Evolutionary conservation across 2,113 vertebrate species (phyloP).

Genomic region (Cyprinus carpio): DNA sequence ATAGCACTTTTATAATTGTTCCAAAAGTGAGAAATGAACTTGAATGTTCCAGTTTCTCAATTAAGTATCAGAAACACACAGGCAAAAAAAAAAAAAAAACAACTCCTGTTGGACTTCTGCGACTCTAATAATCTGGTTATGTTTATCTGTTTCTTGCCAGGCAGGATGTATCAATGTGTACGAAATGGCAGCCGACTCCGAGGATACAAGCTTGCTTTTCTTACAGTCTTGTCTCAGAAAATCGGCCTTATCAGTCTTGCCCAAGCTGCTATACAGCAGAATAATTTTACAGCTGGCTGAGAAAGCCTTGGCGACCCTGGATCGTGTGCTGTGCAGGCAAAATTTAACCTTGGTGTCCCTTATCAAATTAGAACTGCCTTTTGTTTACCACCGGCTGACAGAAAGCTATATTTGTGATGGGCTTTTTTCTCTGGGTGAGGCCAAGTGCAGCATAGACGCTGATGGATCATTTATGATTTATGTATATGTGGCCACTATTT

Average conservation of each 20-base stretch:
- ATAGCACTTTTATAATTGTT: neutral
- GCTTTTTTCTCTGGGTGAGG: conserved; percentile 6
- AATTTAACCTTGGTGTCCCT: conserved; percentile 46
- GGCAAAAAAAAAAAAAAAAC: no score
- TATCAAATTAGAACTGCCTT: conserved; percentile 51
- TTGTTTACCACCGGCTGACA: conserved; percentile 49
- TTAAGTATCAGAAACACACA: neutral
- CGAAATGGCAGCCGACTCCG: neutral
- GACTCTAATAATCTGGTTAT: conserved; percentile 1
- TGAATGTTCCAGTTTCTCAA: neutral
- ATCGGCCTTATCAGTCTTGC: conserved; percentile 46
- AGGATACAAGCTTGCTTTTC: conserved; percentile 26
- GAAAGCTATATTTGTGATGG: conserved; percentile 26
- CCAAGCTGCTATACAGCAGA: conserved; percentile 43
- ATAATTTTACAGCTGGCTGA: conserved; percentile 44
- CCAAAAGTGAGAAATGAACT: neutral
- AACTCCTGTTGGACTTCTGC: neutral
- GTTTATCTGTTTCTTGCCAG: conserved; percentile 35
- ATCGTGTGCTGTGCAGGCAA: conserved; percentile 37
- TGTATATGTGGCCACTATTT: conserved; percentile 42
- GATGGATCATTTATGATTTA: conserved; percentile 44
- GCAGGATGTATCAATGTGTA: conserved; percentile 11
- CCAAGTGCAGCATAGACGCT: conserved; percentile 2
- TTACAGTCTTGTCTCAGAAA: conserved; percentile 22
- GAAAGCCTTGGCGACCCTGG: conserved; percentile 31